A percentile compares a stretch with the other conserved stretches of the same genome.
Evolutionary conservation across 1,140 invertebrate species (phyloP).

Genomic region (Caenorhabditis briggsae): DNA sequence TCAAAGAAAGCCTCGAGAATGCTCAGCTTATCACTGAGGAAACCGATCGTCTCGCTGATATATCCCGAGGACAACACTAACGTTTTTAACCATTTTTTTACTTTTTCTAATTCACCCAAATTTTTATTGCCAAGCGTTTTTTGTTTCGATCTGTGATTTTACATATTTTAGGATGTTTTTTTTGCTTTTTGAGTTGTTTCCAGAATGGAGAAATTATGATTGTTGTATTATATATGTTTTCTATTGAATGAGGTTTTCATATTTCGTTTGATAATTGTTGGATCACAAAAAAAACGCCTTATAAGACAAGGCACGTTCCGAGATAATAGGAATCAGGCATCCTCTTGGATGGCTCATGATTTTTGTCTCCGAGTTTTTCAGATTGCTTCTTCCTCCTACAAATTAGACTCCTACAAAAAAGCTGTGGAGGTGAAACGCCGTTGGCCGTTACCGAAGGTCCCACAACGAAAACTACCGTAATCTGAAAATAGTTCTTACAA

Average conservation of each 20-base stretch:
- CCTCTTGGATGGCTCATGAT: no score
- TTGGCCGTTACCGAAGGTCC: no score
- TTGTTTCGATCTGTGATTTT: constrained; percentile 31
- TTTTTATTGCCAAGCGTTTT: constrained; percentile 24
- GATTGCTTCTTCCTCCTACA: no score
- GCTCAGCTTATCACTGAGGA: constrained; percentile 31
- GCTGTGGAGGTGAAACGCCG: no score
- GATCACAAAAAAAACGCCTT: no score
- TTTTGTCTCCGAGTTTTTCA: no score
- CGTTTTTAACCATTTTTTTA: not conserved
- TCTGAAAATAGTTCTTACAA: no score
- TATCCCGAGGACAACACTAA: constrained; percentile 10
- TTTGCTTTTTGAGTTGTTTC: not conserved
- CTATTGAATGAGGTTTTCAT: constrained; percentile 14
- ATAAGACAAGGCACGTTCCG: no score
- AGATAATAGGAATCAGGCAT: no score
- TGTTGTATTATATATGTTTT: constrained; percentile 23
- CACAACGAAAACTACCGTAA: no score
- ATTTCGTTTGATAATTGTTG: not conserved
- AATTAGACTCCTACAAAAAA: no score
- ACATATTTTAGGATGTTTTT: constrained; percentile 14
- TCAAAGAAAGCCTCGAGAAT: constrained; percentile 41
- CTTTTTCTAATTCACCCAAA: constrained; percentile 15
- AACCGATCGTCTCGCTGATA: constrained; percentile 27
- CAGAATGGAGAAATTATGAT: not conserved